Evolutionary conservation across 2,113 vertebrate species (phyloP), one percentile per base, ranked within the genome.

Genomic region (Scophthalmus maximus): DNA sequence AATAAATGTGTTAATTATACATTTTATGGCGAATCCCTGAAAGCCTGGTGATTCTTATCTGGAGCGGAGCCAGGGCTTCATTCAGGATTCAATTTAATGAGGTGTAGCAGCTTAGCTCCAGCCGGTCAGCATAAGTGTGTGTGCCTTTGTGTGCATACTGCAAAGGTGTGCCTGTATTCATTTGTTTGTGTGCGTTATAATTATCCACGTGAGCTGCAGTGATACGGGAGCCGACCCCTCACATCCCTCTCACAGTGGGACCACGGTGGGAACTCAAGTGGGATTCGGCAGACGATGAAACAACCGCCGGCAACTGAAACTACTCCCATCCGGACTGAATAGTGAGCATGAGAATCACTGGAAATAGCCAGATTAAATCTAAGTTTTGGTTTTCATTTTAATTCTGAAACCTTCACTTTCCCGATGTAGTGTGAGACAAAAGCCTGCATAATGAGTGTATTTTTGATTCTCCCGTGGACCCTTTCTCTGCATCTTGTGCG

Each of bases 21-120:
- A 66, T 87, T 83, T 81, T 75, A 81, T 47, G 32, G 85, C 50
- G 76, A 78, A 75, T 79, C 82, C 78, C 68, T 7, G 47, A 79
- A 84, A 83, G 73, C 59, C 61, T 67, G 20, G 58, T 61, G 86
- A 89, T 86, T 87, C 34, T 79, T 84, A 89, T 91, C 86, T 88
- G 87, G 68, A 76, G 76, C 68, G 47, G 67, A 82, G 85, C 87
- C 87, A 79, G 22, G 32, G 57, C 64, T 52, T 73, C 68, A 82
- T 80, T 74, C 81, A 78, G 82, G 87, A 90, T 88, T 89, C 73
- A 83, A 84, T 87, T 90, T 91, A 92, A 92, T 92, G 88, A 91
- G 89, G 82, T 91, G 82, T 69, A 79, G 82, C 82, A 76, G 81
- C 82, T 78, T 73, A 70, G 79, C 75, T 82, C 62, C 47, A 71